A percentile compares a stretch with the other conserved stretches of the same genome.
phyloP scores from a whole-genome alignment of 2,113 vertebrate species.

The Oryzias celebensis region DNA sequence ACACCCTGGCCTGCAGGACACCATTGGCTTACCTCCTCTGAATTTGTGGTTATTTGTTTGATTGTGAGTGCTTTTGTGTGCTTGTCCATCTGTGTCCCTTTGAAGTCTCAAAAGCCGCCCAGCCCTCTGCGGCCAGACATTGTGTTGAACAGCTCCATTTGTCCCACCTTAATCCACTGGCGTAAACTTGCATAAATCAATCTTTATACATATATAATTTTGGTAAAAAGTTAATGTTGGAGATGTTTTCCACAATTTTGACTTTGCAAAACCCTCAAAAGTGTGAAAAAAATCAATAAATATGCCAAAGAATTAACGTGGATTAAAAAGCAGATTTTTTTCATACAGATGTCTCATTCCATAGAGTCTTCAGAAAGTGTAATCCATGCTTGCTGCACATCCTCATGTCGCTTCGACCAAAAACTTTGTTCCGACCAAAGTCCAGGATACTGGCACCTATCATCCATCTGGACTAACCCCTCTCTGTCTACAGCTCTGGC shows the following conservation, averaged over 20 bases:
- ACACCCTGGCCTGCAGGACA: background rate
- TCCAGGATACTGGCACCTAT: slow-evolving; percentile 35
- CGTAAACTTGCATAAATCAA: slow-evolving; percentile 68
- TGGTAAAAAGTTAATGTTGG: no score
- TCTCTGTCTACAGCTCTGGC: slow-evolving; percentile 49
- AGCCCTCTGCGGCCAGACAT: slow-evolving; percentile 49
- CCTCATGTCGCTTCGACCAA: slow-evolving; percentile 11
- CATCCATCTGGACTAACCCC: slow-evolving; percentile 34
- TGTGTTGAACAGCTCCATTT: slow-evolving; percentile 68
- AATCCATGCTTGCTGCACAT: background rate
- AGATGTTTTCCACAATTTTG: no score
- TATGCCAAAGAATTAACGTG: no score
- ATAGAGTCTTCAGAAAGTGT: background rate
- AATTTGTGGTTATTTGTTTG: slow-evolving; percentile 9
- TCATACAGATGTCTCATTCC: no score
- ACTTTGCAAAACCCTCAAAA: no score
- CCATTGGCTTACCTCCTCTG: background rate
- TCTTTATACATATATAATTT: no score
- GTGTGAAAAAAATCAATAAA: no score
- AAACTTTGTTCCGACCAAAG: slow-evolving; percentile 17
- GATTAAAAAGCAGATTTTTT: no score
- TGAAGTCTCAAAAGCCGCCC: slow-evolving; percentile 59
- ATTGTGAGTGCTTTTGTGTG: slow-evolving; percentile 5
- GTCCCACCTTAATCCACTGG: slow-evolving; percentile 70
- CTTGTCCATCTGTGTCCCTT: slow-evolving; percentile 35